A percentile compares a stretch with the other conserved stretches of the same genome.
Conservation (phyloP, 2,888 invertebrate species). For the Apamea monoglypha region DNA sequence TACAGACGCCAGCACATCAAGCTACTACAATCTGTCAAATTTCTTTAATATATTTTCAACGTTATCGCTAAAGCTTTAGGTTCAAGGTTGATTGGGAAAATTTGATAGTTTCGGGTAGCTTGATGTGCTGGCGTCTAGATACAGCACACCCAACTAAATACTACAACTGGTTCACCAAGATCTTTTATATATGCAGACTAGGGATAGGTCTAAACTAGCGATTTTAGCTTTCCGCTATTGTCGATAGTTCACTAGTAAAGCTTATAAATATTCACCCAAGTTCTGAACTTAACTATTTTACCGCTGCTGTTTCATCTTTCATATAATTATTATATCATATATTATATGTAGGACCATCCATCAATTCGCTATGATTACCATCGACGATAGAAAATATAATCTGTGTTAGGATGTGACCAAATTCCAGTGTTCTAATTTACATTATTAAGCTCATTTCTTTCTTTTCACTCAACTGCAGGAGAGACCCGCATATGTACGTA, state of each 20-base stretch:
- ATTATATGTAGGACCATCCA: neutral
- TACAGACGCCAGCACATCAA: neutral
- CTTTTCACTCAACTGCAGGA: conserved; percentile 60
- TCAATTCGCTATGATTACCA: neutral
- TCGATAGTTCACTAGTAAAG: neutral
- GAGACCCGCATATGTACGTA: conserved; percentile 62
- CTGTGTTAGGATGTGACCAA: conserved; percentile 23
- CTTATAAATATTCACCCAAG: neutral
- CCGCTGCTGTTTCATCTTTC: neutral
- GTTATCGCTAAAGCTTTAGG: no score
- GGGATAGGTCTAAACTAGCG: neutral
- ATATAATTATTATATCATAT: no score
- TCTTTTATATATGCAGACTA: neutral
- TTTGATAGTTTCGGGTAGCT: no score
- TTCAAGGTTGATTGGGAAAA: no score
- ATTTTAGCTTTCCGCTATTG: neutral
- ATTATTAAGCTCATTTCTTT: conserved; percentile 49
- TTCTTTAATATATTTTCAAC: no score
- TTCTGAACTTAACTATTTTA: neutral
- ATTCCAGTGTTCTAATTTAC: conserved; percentile 8
- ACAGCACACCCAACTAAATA: neutral
- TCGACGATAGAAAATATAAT: neutral
- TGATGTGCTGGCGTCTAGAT: no score
- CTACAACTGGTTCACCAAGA: neutral
- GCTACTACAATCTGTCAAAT: no score